Evolutionary conservation across 2,888 invertebrate genomes (phyloP), one percentile per base, ranked within the genome.

Genomic region (Drosophila quinaria): DNA sequence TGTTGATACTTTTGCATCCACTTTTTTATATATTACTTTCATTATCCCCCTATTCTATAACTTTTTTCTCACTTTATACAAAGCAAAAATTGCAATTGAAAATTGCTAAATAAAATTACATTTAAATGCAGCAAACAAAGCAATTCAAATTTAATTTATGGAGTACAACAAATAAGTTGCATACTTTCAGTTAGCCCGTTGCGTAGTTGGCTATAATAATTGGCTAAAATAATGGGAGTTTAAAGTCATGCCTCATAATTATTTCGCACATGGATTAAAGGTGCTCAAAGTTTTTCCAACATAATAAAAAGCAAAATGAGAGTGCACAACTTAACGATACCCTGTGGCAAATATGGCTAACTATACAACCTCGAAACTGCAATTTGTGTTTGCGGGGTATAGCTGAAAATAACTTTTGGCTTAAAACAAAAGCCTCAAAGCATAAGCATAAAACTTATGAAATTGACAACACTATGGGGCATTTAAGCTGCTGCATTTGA

Each of bases 71-170:
- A 65, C 56, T 61, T 65, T 35, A n/a, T 4, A 51, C 52, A 47
- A 58, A n/a, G 25, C 11, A 44, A 13, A 56, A 55, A 51, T 52
- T 55, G 15, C 25, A 39, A 44, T 49, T 33, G 17, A 52, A 66
- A 70, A 49, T 58, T 49, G 19, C 22, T 22, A 41, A 51, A 69
- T 61, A 60, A 63, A 60, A 29, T 37, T 44, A 55, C 58, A 72
- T 69, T 69, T 11, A 72, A 72, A 64, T 66, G 59, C 70, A 19
- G 42, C 60, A 49, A 37, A 62, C 51, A 67, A 69, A 66, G 61
- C 62, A 72, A 70, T 68, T 78, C 50, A 15, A 64, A 70, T 61
- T 46, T 29, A 50, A 71, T 52, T 74, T 71, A 62, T 62, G 29
- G 29, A 54, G 51, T 19, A 29, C 15, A 15, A 22, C 61, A 76